These are phyloP conservation scores for Corvus moneduloides DNA, from an alignment of 2,113 vertebrate species.

Conservation along the genomic window DNA sequence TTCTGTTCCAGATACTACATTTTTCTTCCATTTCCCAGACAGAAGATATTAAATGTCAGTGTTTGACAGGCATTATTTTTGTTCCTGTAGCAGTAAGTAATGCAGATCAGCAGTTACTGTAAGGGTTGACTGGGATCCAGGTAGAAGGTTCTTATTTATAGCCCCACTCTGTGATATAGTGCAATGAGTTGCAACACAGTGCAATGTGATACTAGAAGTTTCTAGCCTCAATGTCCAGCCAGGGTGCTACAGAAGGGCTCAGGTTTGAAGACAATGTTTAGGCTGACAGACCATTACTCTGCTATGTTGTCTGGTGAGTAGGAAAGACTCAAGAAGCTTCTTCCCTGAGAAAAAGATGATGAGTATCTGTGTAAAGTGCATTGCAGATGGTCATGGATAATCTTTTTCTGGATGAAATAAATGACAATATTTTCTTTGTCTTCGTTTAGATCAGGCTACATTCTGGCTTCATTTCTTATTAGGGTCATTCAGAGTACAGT, in stretches of 20 bases:
- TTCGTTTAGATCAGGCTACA: not conserved
- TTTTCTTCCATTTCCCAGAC: not conserved
- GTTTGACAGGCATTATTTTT: constrained; percentile 40
- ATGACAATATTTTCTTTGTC: not conserved
- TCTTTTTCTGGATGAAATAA: not conserved
- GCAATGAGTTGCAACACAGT: not conserved
- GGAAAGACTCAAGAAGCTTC: not conserved
- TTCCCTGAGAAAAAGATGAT: not conserved
- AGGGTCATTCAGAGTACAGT: not conserved
- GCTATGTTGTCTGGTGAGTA: not conserved
- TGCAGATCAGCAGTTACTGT: constrained; percentile 17
- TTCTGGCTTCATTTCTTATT: not conserved
- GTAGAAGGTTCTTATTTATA: constrained; percentile 16
- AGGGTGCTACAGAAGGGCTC: not conserved
- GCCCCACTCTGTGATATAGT: not conserved
- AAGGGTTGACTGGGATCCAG: constrained; percentile 16
- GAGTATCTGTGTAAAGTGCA: not conserved
- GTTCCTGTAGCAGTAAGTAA: constrained; percentile 2
- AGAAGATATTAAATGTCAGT: not conserved
- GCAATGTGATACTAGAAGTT: not conserved
- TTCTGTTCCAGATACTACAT: constrained; percentile 13
- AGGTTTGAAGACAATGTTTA: not conserved
- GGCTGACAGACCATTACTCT: not conserved
- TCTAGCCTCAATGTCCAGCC: not conserved
- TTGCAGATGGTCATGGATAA: not conserved